Conservation (phyloP, 2,113 vertebrate species). For the Cebus imitator region DNA sequence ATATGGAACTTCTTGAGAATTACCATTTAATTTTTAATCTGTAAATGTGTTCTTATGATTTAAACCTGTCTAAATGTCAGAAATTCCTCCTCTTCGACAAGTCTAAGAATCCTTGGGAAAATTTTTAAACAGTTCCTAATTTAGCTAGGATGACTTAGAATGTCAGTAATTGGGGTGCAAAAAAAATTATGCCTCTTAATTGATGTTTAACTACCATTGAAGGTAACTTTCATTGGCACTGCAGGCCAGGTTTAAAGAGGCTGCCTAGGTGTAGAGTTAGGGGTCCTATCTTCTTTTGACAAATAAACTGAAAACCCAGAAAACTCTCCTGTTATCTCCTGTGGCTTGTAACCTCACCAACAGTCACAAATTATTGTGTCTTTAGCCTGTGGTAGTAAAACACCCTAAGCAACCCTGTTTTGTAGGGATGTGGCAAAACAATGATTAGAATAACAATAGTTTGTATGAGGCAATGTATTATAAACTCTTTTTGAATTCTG, state of each 20-base stretch:
- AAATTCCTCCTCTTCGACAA: not conserved
- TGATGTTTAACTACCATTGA: not conserved
- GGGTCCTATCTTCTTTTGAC: not conserved
- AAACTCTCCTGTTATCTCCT: constrained; percentile 17
- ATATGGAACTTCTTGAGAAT: not conserved
- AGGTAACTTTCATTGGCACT: not conserved
- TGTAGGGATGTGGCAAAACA: constrained; percentile 39
- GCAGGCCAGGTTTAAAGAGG: not conserved
- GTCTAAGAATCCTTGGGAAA: not conserved
- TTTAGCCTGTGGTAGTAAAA: constrained; percentile 46
- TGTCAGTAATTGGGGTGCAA: not conserved
- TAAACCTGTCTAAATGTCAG: not conserved
- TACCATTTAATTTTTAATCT: constrained; percentile 3
- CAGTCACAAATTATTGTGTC: constrained; percentile 22
- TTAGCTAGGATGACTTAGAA: not conserved
- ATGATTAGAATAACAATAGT: constrained; percentile 43
- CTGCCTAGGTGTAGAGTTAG: not conserved
- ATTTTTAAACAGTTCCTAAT: not conserved
- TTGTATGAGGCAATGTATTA: not conserved
- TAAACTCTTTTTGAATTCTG: not conserved
- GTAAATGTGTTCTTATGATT: not conserved
- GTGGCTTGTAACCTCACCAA: constrained; percentile 38
- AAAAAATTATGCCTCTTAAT: not conserved
- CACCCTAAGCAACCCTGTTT: not conserved
- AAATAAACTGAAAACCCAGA: constrained; percentile 19